Conservation (phyloP, 2,888 invertebrate species). For the Toxonevra muliebris region DNA sequence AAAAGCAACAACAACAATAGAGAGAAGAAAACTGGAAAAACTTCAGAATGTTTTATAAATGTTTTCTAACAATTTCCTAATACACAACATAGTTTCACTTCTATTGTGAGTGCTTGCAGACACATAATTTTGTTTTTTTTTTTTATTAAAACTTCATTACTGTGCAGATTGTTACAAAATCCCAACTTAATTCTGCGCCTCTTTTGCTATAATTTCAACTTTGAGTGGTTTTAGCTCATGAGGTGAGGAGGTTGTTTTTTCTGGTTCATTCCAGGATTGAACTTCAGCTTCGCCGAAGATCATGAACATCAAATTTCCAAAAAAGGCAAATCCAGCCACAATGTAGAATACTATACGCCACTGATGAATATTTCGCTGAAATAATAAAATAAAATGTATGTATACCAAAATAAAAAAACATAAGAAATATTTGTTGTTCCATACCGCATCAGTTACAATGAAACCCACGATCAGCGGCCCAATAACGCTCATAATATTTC, state of each 20-base stretch:
- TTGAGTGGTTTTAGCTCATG: conserved; percentile 14
- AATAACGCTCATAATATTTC: conserved; percentile 80
- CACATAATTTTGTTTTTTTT: no score
- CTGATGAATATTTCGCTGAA: conserved; percentile 66
- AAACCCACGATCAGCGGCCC: conserved; percentile 79
- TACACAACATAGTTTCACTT: no score
- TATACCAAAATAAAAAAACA: conserved; percentile 16
- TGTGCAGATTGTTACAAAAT: no score
- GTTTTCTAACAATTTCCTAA: no score
- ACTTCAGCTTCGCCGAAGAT: conserved; percentile 73
- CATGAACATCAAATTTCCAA: conserved; percentile 75
- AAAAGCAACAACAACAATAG: no score
- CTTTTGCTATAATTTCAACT: neutral
- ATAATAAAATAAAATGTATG: neutral
- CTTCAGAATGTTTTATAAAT: no score
- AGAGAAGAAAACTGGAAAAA: no score
- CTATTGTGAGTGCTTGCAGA: no score
- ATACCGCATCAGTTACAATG: conserved; percentile 76
- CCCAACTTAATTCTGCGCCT: no score
- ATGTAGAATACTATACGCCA: conserved; percentile 82
- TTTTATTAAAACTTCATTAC: no score
- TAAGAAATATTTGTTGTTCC: conserved; percentile 11
- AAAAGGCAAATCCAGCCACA: conserved; percentile 74
- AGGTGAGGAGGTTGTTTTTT: conserved; percentile 54
- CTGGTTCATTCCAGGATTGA: conserved; percentile 77